phyloP scores from a whole-genome alignment of 2,113 vertebrate genomes.

The Centropus bengalensis region DNA sequence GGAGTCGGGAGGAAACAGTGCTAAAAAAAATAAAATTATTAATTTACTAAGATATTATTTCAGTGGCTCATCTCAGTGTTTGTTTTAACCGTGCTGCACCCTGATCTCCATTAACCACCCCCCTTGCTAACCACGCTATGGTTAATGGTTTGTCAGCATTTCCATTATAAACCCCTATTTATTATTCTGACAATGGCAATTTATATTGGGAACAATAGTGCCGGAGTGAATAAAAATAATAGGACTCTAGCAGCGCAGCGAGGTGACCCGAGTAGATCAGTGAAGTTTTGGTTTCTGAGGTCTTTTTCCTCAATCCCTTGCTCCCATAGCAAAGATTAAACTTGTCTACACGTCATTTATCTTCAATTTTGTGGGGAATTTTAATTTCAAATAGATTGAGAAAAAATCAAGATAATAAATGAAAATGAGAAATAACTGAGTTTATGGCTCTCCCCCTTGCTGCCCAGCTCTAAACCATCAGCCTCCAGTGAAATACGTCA shows the following conservation, averaged over 20 bases:
- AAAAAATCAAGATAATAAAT: slow-evolving; percentile 39
- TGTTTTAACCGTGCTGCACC: background rate
- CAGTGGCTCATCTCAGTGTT: background rate
- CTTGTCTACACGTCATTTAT: background rate
- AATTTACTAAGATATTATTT: background rate
- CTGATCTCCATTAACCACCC: background rate
- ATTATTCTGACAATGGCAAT: slow-evolving; percentile 66
- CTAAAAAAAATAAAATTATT: background rate
- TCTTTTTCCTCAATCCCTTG: background rate
- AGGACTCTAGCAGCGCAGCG: background rate
- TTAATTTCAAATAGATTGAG: slow-evolving; percentile 25
- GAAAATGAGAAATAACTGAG: slow-evolving; percentile 23
- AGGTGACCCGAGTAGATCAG: slow-evolving; percentile 47
- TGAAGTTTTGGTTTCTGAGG: slow-evolving; percentile 9
- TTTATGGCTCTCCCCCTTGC: background rate
- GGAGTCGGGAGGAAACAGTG: background rate
- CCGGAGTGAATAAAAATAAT: slow-evolving; percentile 60
- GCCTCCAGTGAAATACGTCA: background rate
- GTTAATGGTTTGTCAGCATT: slow-evolving; percentile 65
- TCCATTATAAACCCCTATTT: slow-evolving; percentile 61
- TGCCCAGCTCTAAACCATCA: background rate
- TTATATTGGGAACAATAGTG: slow-evolving; percentile 74
- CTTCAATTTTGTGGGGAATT: slow-evolving; percentile 44
- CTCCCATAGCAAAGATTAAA: slow-evolving; percentile 55
- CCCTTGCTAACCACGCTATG: background rate